phyloP scores from a whole-genome alignment of 2,888 invertebrate species.

The Smittia sp. region DNA sequence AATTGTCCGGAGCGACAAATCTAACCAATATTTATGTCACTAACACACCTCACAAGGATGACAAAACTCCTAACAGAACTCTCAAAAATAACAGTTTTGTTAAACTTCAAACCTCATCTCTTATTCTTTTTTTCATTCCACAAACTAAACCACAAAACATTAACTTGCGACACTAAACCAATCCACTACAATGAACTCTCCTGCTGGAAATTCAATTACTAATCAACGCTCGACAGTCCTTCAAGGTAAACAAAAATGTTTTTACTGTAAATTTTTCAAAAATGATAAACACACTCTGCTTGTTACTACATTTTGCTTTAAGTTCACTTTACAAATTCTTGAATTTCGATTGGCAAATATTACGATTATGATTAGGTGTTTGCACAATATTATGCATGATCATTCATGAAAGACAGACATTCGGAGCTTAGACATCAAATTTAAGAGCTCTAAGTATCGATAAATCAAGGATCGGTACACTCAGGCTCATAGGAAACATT shows the following conservation, averaged over 20 bases:
- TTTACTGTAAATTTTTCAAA: conserved; percentile 42
- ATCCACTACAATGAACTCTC: not conserved
- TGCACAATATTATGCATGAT: no score
- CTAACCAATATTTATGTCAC: no score
- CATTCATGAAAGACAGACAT: no score
- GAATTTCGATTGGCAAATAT: not conserved
- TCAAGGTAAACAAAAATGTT: conserved; percentile 47
- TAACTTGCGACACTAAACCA: not conserved
- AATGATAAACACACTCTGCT: conserved; percentile 14
- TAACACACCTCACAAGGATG: no score
- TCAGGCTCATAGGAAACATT: no score
- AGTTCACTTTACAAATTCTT: not conserved
- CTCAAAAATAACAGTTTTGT: not conserved
- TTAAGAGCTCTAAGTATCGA: no score
- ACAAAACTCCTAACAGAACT: no score
- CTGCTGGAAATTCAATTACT: conserved; percentile 37
- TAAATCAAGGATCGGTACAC: no score
- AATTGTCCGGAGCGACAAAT: no score
- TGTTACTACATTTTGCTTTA: conserved; percentile 19
- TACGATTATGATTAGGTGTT: not conserved
- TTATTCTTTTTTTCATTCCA: conserved; percentile 9
- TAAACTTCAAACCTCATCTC: not conserved
- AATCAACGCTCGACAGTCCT: conserved; percentile 45
- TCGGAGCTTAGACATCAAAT: no score
- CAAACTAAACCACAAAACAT: conserved; percentile 12